Conservation (phyloP, 2,888 invertebrate genomes). For the Synergus umbraculus region DNA sequence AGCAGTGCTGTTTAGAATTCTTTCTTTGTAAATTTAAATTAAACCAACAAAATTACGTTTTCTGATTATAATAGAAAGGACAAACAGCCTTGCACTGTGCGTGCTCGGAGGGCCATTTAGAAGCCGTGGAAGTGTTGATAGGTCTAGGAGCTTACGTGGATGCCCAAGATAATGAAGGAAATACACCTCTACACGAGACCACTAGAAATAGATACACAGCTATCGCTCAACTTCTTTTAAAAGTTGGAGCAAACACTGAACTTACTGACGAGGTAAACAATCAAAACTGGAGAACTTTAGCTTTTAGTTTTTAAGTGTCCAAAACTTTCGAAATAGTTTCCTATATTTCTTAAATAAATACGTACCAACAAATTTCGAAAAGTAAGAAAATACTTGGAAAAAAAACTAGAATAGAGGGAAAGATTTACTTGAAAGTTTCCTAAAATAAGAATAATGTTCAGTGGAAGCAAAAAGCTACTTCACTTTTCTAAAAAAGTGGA, state of each 20-base stretch:
- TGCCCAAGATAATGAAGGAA: slow-evolving; percentile 84
- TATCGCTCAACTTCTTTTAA: slow-evolving; percentile 84
- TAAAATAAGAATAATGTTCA: neutral
- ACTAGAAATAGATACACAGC: slow-evolving; percentile 87
- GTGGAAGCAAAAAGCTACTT: neutral
- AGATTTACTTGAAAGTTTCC: neutral
- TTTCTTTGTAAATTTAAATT: too few species aligned
- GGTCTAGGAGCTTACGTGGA: slow-evolving; percentile 83
- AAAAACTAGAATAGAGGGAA: neutral
- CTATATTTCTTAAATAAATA: neutral
- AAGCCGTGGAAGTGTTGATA: slow-evolving; percentile 81
- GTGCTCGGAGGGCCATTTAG: slow-evolving; percentile 83
- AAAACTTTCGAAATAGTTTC: neutral
- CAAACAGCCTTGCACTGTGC: slow-evolving; percentile 86
- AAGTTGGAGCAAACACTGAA: slow-evolving; percentile 83
- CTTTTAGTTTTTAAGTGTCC: neutral
- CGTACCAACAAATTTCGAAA: neutral
- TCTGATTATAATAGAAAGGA: slow-evolving; percentile 76
- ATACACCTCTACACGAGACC: slow-evolving; percentile 87
- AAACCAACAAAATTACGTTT: neutral
- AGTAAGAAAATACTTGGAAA: neutral
- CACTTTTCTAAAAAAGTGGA: neutral
- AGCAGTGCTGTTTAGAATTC: too few species aligned
- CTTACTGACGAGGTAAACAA: slow-evolving; percentile 75
- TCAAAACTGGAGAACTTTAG: slow-evolving; percentile 3